A percentile compares a stretch with the other conserved stretches of the same genome.
Evolutionary conservation across 1,140 invertebrate species (phyloP).

Genomic region (Drosophila baimaii): DNA sequence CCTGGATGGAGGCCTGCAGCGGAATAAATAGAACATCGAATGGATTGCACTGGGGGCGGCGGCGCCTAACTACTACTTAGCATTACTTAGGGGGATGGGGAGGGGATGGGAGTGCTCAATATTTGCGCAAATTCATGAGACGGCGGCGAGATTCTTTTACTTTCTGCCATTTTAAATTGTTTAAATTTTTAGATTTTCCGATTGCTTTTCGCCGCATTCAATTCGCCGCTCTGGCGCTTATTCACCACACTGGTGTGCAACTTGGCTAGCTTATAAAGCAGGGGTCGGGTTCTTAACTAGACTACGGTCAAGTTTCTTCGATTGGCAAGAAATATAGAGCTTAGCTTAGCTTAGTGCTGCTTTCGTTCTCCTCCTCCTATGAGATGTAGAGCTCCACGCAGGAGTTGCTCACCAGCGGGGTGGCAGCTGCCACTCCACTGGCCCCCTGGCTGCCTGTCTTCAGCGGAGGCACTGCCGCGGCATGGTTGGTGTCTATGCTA

Average conservation of each 20-base stretch:
- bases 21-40: constrained; percentile 68
- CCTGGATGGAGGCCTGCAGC: constrained; percentile 51
- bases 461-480: constrained; percentile 35
- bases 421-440: constrained; percentile 28
- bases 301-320: constrained; percentile 75
- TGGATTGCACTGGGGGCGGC: constrained; percentile 62
- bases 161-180: constrained; percentile 1
- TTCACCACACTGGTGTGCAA: constrained; percentile 34
- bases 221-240: constrained; percentile 42
- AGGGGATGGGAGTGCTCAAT: too few relatives aligned
- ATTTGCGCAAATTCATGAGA: constrained; percentile 60
- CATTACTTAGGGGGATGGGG: constrained; percentile 39
- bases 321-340: constrained; percentile 68
- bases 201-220: constrained; percentile 4
- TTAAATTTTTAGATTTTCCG: constrained; percentile 4
- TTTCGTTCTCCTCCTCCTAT: constrained; percentile 30
- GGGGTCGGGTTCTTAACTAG: constrained; percentile 54
- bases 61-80: constrained; percentile 49
- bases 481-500: constrained; percentile 71
- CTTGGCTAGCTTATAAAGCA: constrained; percentile 55
- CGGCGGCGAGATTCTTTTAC: constrained; percentile 45
- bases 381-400: constrained; percentile 73
- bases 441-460: constrained; percentile 49
- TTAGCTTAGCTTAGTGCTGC: constrained; percentile 1
- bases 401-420: constrained; percentile 67